Evolutionary conservation across 2,888 invertebrate species (phyloP), one percentile per base, ranked within the genome.

Genomic region (Mesochorus sp.): DNA sequence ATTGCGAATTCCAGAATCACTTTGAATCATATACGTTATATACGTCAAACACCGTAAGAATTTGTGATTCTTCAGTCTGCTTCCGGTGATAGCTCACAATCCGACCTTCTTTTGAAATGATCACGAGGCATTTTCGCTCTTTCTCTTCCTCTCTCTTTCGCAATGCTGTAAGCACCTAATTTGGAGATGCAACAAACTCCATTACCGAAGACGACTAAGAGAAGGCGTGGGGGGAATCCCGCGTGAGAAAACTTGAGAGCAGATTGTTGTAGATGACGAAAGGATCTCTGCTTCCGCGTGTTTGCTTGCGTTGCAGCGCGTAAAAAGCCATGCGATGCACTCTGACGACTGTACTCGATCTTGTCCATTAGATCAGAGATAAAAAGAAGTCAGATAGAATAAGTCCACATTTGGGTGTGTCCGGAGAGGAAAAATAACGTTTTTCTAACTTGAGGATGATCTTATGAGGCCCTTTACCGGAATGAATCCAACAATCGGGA

Each of bases 131-230:
- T 64, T 39, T n/a, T 19, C 14, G 19, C 24, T 24, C 26, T 8
- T 8, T 17, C 34, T 8, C 34, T 34, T 34, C 34, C 34, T 34
- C 34, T n/a, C 12, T 51, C 34, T 51, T 59, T 44, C 61, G 53
- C 59, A 59, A 37, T 47, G 39, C 49, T n/a, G n/a, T n/a, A n/a
- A n/a, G 26, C 76, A 80, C 72, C 77, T 74, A 81, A 80, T 80
- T 67, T 75, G 39, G 64, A 82, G 79, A 81, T 80, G n/a, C n/a
- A 80, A 80, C 77, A 76, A 82, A 81, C 76, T 83, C 76, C 79
- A 80, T 81, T 81, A 59, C 57, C 21, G 51, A 79, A 77, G 79
- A 55, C 70, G 26, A 57, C 70, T n/a, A 14, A 24, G 37, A 3
- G 10, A 21, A 21, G 19, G 42, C 44, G 6, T 17, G 28, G 24